Evolutionary conservation across 1,140 invertebrate genomes (phyloP), one percentile per base, ranked within the genome.

Genomic region (Goniozus legneri): DNA sequence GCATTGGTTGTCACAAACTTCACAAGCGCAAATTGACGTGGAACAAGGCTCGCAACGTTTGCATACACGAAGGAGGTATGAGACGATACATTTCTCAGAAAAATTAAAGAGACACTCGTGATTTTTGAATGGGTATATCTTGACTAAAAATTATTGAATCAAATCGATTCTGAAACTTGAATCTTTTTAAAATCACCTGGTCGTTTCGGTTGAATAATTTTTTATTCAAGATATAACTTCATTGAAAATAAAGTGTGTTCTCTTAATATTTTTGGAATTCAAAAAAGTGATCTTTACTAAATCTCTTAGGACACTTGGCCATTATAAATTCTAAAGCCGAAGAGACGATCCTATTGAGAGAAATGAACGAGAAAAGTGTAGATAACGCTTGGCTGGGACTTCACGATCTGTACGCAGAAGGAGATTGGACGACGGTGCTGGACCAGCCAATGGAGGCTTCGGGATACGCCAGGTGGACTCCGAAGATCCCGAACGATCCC

Each of bases 401-500:
- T 4, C 52, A 58, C 34, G 52, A 58, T 47, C 10, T 27, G 16
- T 58, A 40, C 22, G 42, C 51, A 10, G 48, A 54, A 6, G 48
- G 48, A 6, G 48, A 58, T 3, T 54, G 52, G 52, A 4, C 44
- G 0, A 46, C 47, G 1, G 16, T 54, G n/a, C 8, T 14, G 1
- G 47, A 31, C 12, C 38, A 54, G 19, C 13, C 47, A 8, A 3
- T 54, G 14, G 39, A 13, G 2, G 16, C 3, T 14, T 35, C 41
- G 0, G 55, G 52, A 8, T 57, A 30, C 16, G 22, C 13, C 13
- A 32, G 8, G 2, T 57, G 55, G 52, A 19, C 40, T 2, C 37
- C 18, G 2, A 31, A 24, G 19, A 38, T 16, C 8, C 8, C 15
- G 2, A 30, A 35, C 8, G 6, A 41, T 14, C 51, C 52, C 0